Base-by-base conservation (phyloP, 2,797 vertebrate genomes). In the Hemitrygon akajei region DNA sequence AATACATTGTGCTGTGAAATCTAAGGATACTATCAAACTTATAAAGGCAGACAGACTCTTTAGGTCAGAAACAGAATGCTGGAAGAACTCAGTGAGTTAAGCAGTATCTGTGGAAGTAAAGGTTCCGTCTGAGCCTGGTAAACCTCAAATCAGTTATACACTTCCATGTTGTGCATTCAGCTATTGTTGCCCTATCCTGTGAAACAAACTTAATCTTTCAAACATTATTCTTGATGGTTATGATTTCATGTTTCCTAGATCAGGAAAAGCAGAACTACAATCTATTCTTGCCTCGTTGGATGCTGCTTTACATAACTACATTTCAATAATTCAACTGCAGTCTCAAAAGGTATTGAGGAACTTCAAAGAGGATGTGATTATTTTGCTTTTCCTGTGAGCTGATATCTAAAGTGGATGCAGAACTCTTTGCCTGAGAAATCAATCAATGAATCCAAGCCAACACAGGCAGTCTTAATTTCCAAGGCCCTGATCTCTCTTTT, bases 381-480 rank as follows among this genome's bases (percentile, higher is more conserved):
- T 37, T 91, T 73, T 11, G 18, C 34, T 71, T 66, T 91, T 91
- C 66, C 89, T 71, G 66, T 71, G n/a, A 37, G 40, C 20, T 91
- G 89, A 91, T 91, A 91, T n/a, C 63, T 91, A 34, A 73, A 91
- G 89, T 40, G 89, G 47, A 91, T 40, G 89, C 25, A 91, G 89
- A 91, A 91, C 34, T 71, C n/a, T 2, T 63, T 47, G 22, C 89
- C 40, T 73, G 66, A 27, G 60, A n/a, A 91, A 71, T 40, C 66
- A 91, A 91, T 91, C 66, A 91, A 91, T 91, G 69, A 91, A 91
- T 71, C 89, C 40, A 71, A 91, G 14, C 20, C 69, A 71, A 3
- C n/a, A 69, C 18, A 37, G 37, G 34, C 89, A 91, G 89, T 25
- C 34, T 73, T 91, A 37, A 71, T 91, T 91, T 73, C 69, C 66